These are phyloP conservation scores for Acholoe squamosa DNA, from an alignment of 2,888 invertebrate genomes.

Conservation along the genomic window DNA sequence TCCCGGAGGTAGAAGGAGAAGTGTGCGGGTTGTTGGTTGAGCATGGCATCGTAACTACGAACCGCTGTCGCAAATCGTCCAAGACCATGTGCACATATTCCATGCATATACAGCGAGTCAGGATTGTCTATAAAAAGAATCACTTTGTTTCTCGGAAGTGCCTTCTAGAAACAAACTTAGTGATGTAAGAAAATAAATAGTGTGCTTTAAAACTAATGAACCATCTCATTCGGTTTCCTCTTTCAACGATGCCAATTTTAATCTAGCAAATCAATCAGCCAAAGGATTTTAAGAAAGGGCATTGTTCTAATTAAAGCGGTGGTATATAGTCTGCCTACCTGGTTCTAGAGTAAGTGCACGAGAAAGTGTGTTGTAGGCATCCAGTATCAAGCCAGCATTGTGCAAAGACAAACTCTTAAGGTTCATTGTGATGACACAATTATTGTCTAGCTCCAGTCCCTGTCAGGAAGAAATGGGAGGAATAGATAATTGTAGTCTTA, in stretches of 20 bases:
- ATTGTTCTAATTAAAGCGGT: too few species aligned
- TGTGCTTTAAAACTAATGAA: too few species aligned
- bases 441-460: constrained; percentile 36
- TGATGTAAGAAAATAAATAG: too few species aligned
- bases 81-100: constrained; percentile 52
- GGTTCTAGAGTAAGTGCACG: constrained; percentile 34
- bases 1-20: constrained; percentile 55
- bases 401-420: constrained; percentile 32
- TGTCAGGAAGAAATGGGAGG: background rate
- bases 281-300: too few species aligned
- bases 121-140: constrained; percentile 28
- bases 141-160: background rate
- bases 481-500: background rate
- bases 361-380: constrained; percentile 38
- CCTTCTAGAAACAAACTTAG: background rate
- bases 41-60: constrained; percentile 2
- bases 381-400: constrained; percentile 34
- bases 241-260: too few species aligned
- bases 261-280: too few species aligned
- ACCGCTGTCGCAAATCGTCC: constrained; percentile 7
- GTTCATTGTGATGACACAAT: constrained; percentile 55
- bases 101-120: constrained; percentile 58
- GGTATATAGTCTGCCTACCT: constrained; percentile 19
- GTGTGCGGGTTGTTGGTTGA: constrained; percentile 14
- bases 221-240: too few species aligned